Evolutionary conservation across 1,140 invertebrate genomes (phyloP).

Genomic region (Sminthurides bifidus): DNA sequence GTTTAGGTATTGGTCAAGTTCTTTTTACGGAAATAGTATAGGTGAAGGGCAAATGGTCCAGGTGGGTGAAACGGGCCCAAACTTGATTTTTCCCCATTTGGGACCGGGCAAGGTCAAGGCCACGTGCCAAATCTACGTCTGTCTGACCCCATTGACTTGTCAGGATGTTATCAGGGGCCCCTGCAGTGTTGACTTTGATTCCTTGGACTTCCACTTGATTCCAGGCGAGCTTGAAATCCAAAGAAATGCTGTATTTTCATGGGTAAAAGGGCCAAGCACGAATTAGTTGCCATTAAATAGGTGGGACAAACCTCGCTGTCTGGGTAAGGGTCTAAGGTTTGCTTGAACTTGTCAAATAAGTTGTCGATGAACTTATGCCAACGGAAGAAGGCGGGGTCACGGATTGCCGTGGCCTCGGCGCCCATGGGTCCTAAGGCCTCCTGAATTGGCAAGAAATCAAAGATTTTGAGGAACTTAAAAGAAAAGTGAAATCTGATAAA

Average conservation of each 20-base stretch:
- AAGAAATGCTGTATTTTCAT: slow-evolving; percentile 30
- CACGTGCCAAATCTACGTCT: slow-evolving; percentile 56
- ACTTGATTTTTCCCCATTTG: slow-evolving; percentile 49
- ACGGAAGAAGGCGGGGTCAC: slow-evolving; percentile 73
- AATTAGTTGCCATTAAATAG: not conserved
- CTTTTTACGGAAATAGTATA: slow-evolving; percentile 38
- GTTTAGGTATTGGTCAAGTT: not conserved
- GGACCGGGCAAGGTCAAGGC: slow-evolving; percentile 50
- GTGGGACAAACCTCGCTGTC: not conserved
- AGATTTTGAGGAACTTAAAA: not conserved
- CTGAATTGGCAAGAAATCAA: slow-evolving; percentile 17
- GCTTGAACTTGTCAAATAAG: slow-evolving; percentile 62
- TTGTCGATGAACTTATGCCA: slow-evolving; percentile 71
- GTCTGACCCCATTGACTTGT: slow-evolving; percentile 61
- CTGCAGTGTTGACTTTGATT: slow-evolving; percentile 8
- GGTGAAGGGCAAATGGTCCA: slow-evolving; percentile 57
- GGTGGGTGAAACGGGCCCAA: slow-evolving; percentile 56
- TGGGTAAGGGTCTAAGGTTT: slow-evolving; percentile 44
- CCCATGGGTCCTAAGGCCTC: slow-evolving; percentile 36
- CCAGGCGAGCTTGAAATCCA: not conserved
- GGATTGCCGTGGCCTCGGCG: slow-evolving; percentile 35
- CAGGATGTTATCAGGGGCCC: slow-evolving; percentile 33
- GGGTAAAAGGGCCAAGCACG: not conserved
- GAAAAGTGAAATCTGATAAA: not conserved
- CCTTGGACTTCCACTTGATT: too few relatives aligned